Base-by-base conservation (phyloP, 1,140 invertebrate species). In the Micrasema minimum region DNA sequence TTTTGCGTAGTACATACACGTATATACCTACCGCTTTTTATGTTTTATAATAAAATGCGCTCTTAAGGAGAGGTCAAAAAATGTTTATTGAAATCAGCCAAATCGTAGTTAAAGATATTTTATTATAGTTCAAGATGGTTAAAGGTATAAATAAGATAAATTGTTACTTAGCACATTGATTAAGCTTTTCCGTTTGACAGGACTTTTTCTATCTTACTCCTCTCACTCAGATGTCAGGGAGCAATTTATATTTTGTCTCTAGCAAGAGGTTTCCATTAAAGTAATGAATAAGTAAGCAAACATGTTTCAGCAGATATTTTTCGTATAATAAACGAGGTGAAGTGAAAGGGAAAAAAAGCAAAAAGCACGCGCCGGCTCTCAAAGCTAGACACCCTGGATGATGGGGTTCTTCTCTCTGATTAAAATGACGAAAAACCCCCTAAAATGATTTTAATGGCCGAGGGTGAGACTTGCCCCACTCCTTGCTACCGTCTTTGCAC, bases 231-330 rank as follows among this genome's bases (percentile, higher is more conserved):
- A 31, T 55, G 65, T 53, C 66, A 50, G 18, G 41, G 43, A 31
- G 35, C 46, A 50, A 38, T 70, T 70, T 70, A 62, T 70, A 62
- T 70, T 50, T 69, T 38, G 48, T 68, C 65, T 43, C 71, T 48
- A 9, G 50, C 57, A 22, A 53, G 46, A 48, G 57, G 65, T 50
- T 67, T 74, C 72, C 72, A 74, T 74, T 74, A 74, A 74, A 67
- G 45, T 74, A 74, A 74, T 74, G 72, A 74, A 74, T 70, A 74
- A 70, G 62, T 74, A 59, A 70, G 53, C 72, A 74, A 74, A 70
- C 72, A 74, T 74, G 72, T 67, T 70, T 74, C 67, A 43, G 65
- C 67, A 51, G 72, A 73, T 73, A 69, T 69, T 69, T 66, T 50
- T 26, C 72, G 62, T 53, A 41, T 72, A 72, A 72, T 72, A 59